phyloP scores from a whole-genome alignment of 2,888 invertebrate genomes.

The Hoplodrina ambigua region DNA sequence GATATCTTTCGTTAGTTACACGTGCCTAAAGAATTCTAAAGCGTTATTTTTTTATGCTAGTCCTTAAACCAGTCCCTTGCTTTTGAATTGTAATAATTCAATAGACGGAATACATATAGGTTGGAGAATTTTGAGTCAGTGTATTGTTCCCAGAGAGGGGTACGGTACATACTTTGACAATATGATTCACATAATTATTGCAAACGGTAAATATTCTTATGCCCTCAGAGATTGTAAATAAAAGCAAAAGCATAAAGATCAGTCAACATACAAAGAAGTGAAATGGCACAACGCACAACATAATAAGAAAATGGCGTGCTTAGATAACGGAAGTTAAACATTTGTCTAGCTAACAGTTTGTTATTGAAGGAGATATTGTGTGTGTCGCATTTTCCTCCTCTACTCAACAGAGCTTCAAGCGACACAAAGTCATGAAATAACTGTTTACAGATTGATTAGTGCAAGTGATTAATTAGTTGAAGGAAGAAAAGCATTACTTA shows the following conservation, averaged over 20 bases:
- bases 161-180: slow-evolving; percentile 26
- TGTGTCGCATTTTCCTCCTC: slow-evolving; percentile 46
- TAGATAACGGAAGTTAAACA: slow-evolving; percentile 54
- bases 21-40: slow-evolving; percentile 64
- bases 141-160: slow-evolving; percentile 40
- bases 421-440: slow-evolving; percentile 30
- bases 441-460: slow-evolving; percentile 22
- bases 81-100: slow-evolving; percentile 50
- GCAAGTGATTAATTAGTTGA: slow-evolving; percentile 29
- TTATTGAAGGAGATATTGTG: slow-evolving; percentile 51
- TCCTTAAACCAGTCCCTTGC: slow-evolving; percentile 55
- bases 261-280: slow-evolving; percentile 18
- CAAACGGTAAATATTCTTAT: slow-evolving; percentile 18
- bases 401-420: slow-evolving; percentile 19
- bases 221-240: slow-evolving; percentile 4
- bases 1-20: slow-evolving; percentile 72
- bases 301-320: slow-evolving; percentile 35
- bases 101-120: slow-evolving; percentile 41
- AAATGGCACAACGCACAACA: slow-evolving; percentile 16
- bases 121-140: slow-evolving; percentile 34
- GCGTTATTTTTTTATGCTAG: slow-evolving; percentile 67
- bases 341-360: slow-evolving; percentile 50
- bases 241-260: slow-evolving; percentile 14
- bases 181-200: slow-evolving; percentile 45
- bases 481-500: slow-evolving; percentile 7